phyloP scores from a whole-genome alignment of 2,113 vertebrate species.

The Spizaetus ornatus region DNA sequence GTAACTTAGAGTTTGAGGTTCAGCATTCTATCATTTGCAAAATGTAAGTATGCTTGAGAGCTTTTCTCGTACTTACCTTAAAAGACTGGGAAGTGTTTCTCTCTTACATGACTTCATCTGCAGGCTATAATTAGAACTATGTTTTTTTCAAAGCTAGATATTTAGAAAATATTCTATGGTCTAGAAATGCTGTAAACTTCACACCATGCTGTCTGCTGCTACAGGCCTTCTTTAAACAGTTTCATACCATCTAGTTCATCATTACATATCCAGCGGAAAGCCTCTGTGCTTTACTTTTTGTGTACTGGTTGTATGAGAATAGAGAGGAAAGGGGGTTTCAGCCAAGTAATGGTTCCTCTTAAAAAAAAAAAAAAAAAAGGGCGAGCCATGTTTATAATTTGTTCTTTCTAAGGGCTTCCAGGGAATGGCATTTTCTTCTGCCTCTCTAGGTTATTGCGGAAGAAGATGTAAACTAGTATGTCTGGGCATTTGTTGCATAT shows the following conservation, averaged over 20 bases:
- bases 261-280: neutral
- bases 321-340: neutral
- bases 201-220: neutral
- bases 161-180: neutral
- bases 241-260: neutral
- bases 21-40: slow-evolving; percentile 97
- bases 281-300: neutral
- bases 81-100: neutral
- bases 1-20: slow-evolving; percentile 97
- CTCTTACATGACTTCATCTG: neutral
- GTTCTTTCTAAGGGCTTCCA: neutral
- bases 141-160: neutral
- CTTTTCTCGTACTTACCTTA: neutral
- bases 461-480: neutral
- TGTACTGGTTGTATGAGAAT: neutral
- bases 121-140: neutral
- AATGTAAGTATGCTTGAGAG: slow-evolving; percentile 76
- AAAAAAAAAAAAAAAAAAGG: neutral
- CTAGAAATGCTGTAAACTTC: neutral
- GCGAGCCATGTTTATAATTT: neutral
- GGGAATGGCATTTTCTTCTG: neutral
- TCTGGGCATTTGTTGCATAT: neutral
- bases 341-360: neutral
- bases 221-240: neutral
- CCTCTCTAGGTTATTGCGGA: rapidly evolving